Conservation (phyloP, 2,797 vertebrate genomes). For the Hemibagrus guttatus region DNA sequence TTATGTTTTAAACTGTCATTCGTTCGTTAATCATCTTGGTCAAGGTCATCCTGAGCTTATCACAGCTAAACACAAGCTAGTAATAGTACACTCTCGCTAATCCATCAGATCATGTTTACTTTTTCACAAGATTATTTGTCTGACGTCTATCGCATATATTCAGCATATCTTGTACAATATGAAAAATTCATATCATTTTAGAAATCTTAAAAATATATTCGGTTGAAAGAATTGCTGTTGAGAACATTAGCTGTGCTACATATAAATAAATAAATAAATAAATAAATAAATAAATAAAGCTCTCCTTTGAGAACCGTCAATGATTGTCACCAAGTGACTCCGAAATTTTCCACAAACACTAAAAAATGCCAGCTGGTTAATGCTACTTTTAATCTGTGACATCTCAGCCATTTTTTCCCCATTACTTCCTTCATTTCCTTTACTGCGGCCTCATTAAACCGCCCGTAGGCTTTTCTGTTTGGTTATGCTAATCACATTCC, state of each 20-base stretch:
- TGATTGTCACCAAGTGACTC: neutral
- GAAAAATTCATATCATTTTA: neutral
- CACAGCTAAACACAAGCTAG: neutral
- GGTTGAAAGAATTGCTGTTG: neutral
- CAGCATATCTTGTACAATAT: too few species aligned
- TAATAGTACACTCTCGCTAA: neutral
- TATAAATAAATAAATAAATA: neutral
- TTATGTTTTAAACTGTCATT: neutral
- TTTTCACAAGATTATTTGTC: too few species aligned
- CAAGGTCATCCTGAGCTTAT: neutral
- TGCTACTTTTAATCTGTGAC: neutral
- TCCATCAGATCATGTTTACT: too few species aligned
- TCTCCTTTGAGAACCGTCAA: neutral
- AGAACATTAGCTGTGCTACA: neutral
- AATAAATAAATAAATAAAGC: neutral
- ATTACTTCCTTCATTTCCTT: constrained; percentile 1
- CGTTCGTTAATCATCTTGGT: neutral
- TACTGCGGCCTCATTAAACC: constrained; percentile 18
- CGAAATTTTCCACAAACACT: neutral
- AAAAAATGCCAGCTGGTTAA: neutral
- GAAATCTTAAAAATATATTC: neutral
- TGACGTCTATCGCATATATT: too few species aligned
- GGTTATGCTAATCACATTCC: constrained; percentile 50
- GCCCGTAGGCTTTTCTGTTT: constrained; percentile 41
- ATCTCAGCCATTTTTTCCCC: neutral